Percentiles rank a stretch among this genome's conserved stretches.
phyloP scores from a whole-genome alignment of 2,888 invertebrate species.

The Pharmacophagus antenor region DNA sequence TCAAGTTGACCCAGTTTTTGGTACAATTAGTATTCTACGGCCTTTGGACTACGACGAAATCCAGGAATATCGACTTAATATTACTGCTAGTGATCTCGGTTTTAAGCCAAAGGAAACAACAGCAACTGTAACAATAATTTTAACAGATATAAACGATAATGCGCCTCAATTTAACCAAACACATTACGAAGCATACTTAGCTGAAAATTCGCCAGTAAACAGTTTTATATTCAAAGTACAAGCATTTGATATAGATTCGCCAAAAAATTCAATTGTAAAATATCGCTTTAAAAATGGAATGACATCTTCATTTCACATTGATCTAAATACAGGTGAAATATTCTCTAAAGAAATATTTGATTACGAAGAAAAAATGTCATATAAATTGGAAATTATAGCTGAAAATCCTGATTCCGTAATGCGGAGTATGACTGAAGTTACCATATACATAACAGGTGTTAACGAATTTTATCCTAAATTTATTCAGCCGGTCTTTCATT shows the following conservation, averaged over 20 bases:
- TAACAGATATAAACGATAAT: constrained; percentile 97
- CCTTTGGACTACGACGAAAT: constrained; percentile 92
- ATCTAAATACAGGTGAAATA: constrained; percentile 87
- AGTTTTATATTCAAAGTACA: constrained; percentile 87
- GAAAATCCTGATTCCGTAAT: constrained; percentile 92
- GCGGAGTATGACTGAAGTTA: constrained; percentile 86
- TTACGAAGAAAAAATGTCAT: constrained; percentile 90
- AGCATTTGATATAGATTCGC: constrained; percentile 93
- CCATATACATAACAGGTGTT: constrained; percentile 89
- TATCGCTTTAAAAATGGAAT: constrained; percentile 90
- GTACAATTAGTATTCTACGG: constrained; percentile 89
- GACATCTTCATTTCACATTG: constrained; percentile 88
- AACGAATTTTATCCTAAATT: constrained; percentile 95
- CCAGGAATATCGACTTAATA: constrained; percentile 91
- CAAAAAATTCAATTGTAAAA: constrained; percentile 91
- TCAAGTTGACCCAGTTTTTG: constrained; percentile 87
- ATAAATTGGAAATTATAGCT: constrained; percentile 88
- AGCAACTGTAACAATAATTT: constrained; percentile 90
- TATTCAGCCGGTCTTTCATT: constrained; percentile 93
- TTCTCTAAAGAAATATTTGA: constrained; percentile 89
- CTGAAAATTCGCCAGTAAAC: constrained; percentile 90
- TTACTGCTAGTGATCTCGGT: constrained; percentile 93
- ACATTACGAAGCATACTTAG: constrained; percentile 87
- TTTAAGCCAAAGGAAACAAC: constrained; percentile 88
- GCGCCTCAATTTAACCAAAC: constrained; percentile 91